Evolutionary conservation across 2,888 invertebrate species (phyloP).

Genomic region (Elmis aenea): DNA sequence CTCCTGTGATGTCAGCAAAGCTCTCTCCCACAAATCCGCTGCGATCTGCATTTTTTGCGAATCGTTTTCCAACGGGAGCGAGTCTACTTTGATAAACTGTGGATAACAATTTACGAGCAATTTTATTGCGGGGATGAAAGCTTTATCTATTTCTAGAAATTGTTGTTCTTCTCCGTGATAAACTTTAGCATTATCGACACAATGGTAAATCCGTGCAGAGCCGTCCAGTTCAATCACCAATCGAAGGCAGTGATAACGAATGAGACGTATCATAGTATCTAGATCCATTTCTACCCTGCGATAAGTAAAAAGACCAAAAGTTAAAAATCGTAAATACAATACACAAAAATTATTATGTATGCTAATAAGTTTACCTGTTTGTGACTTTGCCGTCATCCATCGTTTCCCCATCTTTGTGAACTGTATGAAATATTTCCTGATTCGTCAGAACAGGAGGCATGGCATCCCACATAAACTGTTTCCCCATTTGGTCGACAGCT

Average conservation of each 20-base stretch:
- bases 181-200: conserved; percentile 77
- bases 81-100: conserved; percentile 64
- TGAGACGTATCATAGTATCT: conserved; percentile 55
- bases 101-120: conserved; percentile 72
- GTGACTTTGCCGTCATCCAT: conserved; percentile 61
- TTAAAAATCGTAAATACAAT: neutral
- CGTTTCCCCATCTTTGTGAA: conserved; percentile 66
- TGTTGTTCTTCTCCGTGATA: conserved; percentile 79
- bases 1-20: conserved; percentile 68
- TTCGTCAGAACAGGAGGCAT: conserved; percentile 75
- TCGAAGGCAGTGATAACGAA: conserved; percentile 52
- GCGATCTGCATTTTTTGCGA: conserved; percentile 65
- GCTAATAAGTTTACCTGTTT: conserved; percentile 42
- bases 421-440: conserved; percentile 64
- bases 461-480: conserved; percentile 77
- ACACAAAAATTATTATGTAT: neutral
- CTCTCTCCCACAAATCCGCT: conserved; percentile 76
- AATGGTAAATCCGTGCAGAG: conserved; percentile 70
- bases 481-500: conserved; percentile 83
- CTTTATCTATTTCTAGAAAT: conserved; percentile 67
- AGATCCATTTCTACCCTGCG: conserved; percentile 57
- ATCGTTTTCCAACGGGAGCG: conserved; percentile 61
- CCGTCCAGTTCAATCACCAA: conserved; percentile 66
- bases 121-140: conserved; percentile 65
- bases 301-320: too few relatives aligned